Conservation (phyloP, 2,113 vertebrate species). For the Muntiacus reevesi region DNA sequence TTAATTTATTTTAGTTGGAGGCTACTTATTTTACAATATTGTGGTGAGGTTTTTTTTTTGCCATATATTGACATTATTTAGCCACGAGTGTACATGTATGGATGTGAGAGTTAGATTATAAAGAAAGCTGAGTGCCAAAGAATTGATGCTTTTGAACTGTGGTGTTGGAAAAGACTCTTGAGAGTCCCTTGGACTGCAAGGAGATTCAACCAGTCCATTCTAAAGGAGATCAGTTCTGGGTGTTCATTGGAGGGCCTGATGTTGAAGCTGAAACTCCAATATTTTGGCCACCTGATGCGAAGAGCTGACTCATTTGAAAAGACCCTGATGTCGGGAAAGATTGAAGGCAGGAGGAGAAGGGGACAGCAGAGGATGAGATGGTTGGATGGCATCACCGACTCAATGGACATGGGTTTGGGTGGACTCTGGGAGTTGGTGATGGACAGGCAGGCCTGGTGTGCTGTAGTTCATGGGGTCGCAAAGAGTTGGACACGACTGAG, state of each 20-base stretch:
- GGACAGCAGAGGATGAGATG: not conserved
- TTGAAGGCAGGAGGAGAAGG: not conserved
- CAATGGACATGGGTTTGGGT: not conserved
- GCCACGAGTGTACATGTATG: not conserved
- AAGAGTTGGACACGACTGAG: not conserved
- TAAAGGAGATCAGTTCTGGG: not conserved
- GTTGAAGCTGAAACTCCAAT: not conserved
- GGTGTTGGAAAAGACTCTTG: not conserved
- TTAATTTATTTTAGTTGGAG: not conserved
- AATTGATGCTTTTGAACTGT: not conserved
- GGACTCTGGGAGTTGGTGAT: not conserved
- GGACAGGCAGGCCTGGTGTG: not conserved
- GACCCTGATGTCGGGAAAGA: not conserved
- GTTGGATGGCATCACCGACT: not conserved
- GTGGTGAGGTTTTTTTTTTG: not conserved
- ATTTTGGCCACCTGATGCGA: not conserved
- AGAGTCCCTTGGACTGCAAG: not conserved
- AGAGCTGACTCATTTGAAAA: not conserved
- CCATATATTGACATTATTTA: not conserved
- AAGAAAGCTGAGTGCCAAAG: rapidly evolving
- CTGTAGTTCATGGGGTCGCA: rapidly evolving
- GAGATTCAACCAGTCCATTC: not conserved
- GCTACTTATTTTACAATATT: not conserved
- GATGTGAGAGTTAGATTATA: not conserved
- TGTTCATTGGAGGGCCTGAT: not conserved